These are phyloP conservation scores for western clawed frog (Xenopus tropicalis) DNA, from an alignment of 2,113 vertebrate genomes.

Conservation along the genomic window UCB_Xtro_10.0 CM004450.2:45804001-45804500, in stretches of 20 bases:
- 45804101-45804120: too few relatives aligned
- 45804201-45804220: too few relatives aligned
- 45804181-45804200: too few relatives aligned
- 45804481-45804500: constrained; percentile 77
- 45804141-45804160: too few relatives aligned
- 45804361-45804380: constrained; percentile 74
- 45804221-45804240: too few relatives aligned
- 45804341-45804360: constrained; percentile 69
- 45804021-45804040: too few relatives aligned
- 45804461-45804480: constrained; percentile 76
- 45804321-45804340: constrained; percentile 59
- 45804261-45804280: constrained; percentile 62
- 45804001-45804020: too few relatives aligned
- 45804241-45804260: constrained; percentile 43
- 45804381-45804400: constrained; percentile 74
- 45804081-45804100: too few relatives aligned
- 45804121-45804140: too few relatives aligned
- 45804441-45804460: constrained; percentile 65
- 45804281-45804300: constrained; percentile 61
- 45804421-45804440: constrained; percentile 75
- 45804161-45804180: too few relatives aligned
- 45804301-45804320: constrained; percentile 67
- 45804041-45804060: too few relatives aligned
- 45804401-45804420: constrained; percentile 90
- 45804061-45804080: too few relatives aligned